These are phyloP conservation scores for Cerastis leucographa DNA, from an alignment of 2,888 invertebrate species.

Conservation along the genomic window DNA sequence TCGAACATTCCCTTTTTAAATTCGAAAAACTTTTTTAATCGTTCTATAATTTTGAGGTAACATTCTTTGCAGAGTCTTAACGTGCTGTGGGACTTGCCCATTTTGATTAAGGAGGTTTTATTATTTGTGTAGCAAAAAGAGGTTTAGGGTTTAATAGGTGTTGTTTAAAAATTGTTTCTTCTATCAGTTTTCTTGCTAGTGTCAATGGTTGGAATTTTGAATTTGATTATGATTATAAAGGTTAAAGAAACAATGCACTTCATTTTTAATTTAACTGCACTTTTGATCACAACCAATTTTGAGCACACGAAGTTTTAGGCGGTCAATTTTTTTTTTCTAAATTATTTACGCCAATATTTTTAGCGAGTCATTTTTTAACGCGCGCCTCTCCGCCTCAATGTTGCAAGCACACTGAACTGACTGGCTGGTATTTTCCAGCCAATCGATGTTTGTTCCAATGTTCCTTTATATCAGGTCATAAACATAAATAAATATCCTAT, in stretches of 20 bases:
- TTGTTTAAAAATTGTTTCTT: not conserved
- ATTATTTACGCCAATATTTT: not conserved
- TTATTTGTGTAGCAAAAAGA: not conserved
- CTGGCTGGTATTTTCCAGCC: conserved; percentile 67
- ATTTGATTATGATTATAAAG: not conserved
- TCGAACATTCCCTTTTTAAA: conserved; percentile 94
- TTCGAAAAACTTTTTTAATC: conserved; percentile 73
- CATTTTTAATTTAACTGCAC: not conserved
- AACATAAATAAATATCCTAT: conserved; percentile 52
- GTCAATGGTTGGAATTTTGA: not conserved
- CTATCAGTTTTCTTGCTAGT: not conserved
- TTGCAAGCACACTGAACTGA: conserved; percentile 29
- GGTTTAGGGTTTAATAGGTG: not conserved
- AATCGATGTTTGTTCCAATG: conserved; percentile 43
- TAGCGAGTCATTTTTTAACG: conserved; percentile 34
- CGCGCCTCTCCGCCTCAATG: not conserved
- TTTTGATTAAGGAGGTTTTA: conserved; percentile 47
- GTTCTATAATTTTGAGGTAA: conserved; percentile 68
- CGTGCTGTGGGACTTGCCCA: conserved; percentile 77
- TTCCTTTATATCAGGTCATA: conserved; percentile 42
- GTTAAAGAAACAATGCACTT: not conserved
- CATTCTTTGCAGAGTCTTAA: conserved; percentile 72
- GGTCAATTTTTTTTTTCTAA: not conserved
- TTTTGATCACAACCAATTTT: not conserved
- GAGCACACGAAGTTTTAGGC: not conserved